Evolutionary conservation across 2,797 vertebrate species (phyloP).

Genomic region (Micrastur ruficollis): DNA sequence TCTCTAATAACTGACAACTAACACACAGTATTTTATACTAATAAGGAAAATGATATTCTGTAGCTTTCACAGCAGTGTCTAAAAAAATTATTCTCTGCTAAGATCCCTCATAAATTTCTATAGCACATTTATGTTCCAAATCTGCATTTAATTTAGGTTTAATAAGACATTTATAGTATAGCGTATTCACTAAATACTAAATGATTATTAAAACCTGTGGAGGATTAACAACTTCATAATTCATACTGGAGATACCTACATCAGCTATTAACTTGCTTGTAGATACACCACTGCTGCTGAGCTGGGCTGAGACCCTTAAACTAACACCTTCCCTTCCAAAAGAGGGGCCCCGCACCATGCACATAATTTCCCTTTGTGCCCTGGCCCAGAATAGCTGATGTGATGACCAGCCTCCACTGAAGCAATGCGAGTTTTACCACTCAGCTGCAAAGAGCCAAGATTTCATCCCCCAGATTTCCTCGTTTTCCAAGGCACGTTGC

Average conservation of each 20-base stretch:
- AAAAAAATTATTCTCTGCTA: conserved; percentile 14
- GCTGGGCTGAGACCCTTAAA: neutral
- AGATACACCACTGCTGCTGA: neutral
- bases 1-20: neutral
- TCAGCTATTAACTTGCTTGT: neutral
- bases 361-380: neutral
- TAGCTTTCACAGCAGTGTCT: neutral
- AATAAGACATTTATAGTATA: conserved; percentile 50
- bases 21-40: neutral
- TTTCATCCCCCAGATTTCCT: neutral
- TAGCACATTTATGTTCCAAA: conserved; percentile 23
- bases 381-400: fast-evolving
- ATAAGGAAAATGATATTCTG: conserved; percentile 4
- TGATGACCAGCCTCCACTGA: fast-evolving
- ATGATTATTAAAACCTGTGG: conserved; percentile 45
- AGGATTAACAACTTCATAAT: conserved; percentile 20
- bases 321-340: neutral
- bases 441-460: neutral
- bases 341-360: neutral
- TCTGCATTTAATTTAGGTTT: conserved; percentile 62
- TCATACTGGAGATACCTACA: neutral
- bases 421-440: neutral
- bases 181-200: neutral
- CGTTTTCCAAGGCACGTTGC: neutral
- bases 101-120: conserved; percentile 50